Evolutionary conservation across 2,888 invertebrate species (phyloP), one percentile per base, ranked within the genome.

Genomic region (Cephalotes varians): DNA sequence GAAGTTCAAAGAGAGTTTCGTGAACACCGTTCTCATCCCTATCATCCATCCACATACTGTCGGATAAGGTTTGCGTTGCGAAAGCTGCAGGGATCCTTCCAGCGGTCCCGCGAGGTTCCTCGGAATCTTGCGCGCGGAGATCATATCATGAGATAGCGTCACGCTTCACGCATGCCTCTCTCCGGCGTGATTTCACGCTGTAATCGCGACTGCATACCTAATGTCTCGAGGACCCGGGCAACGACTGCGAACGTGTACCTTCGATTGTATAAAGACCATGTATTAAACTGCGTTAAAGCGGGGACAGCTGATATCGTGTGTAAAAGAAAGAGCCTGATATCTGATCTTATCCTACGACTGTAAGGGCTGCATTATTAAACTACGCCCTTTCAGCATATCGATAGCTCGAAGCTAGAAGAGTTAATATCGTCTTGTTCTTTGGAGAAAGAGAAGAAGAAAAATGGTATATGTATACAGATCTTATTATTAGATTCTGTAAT

Each of bases 1-100:
- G 80, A 79, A 80, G 47, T 64, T 81, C 81, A 62, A 76, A 81
- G 81, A 25, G 54, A 79, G 37, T 58, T 79, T 47, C 58, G 15
- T 6, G 47, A 51, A 56, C 54, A 37, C 15, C 54, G 21, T 47
- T 34, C 25, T 49, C 31, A 54, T n/a, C 18, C n/a, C 40, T 25
- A 56, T 18, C 58, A 18, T 34, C 44, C 2, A 12, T 25, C 58
- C 40, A 15, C 60, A 51, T 34, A 25, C n/a, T 21, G 54, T 10
- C 15, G 54, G 31, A 71, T 77, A 44, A 77, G 56, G 18, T 31
- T 77, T 77, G 34, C 37, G 44, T 77, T 72, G 72, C 40, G n/a
- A 1, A 76, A 56, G 34, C 56, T 56, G 54, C 44, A 21, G 21
- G 3, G 21, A 44, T 77, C 69, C 15, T 40, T n/a, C 69, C 64